A percentile compares a stretch with the other conserved stretches of the same genome.
phyloP scores from a whole-genome alignment of 1,140 invertebrate species.

The Alviniconcha marisindica region DNA sequence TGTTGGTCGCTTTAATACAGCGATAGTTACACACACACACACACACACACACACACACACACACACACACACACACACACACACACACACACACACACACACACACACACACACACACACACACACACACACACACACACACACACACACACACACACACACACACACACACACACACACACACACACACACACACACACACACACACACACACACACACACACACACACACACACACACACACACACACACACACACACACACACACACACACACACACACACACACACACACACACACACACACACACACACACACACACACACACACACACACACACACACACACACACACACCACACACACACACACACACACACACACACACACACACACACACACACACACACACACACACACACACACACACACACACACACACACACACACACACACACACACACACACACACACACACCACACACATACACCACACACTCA shows the following conservation, averaged over 20 bases:
- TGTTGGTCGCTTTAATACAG: background rate
- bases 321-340: too few species aligned
- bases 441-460: too few species aligned
- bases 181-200: background rate
- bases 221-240: conserved; percentile 10
- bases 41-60: background rate
- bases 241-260: conserved; percentile 10
- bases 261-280: conserved; percentile 10
- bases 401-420: too few species aligned
- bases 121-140: background rate
- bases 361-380: too few species aligned
- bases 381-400: too few species aligned
- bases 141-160: background rate
- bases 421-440: too few species aligned
- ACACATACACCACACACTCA: too few species aligned
- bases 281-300: background rate
- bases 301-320: too few species aligned
- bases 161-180: background rate
- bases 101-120: background rate
- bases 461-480: too few species aligned
- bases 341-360: too few species aligned
- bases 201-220: background rate
- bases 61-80: background rate
- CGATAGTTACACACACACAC: background rate
- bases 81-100: background rate